phyloP scores from a whole-genome alignment of 1,140 invertebrate genomes.

The Temnothorax longispinosus region DNA sequence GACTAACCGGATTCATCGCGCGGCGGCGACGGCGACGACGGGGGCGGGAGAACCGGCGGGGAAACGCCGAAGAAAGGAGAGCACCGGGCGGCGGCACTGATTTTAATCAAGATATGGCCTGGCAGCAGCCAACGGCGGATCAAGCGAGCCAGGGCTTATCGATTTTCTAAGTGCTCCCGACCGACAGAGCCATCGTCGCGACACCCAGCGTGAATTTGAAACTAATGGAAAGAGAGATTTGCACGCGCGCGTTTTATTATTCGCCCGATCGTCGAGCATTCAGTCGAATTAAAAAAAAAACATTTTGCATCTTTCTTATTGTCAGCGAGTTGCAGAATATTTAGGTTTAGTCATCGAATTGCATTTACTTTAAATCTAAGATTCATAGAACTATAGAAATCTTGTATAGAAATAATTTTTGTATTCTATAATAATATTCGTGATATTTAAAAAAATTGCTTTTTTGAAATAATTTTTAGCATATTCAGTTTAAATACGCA shows the following conservation, averaged over 20 bases:
- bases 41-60: constrained; percentile 71
- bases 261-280: neutral
- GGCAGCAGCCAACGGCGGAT: constrained; percentile 82
- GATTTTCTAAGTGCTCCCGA: constrained; percentile 85
- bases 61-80: constrained; percentile 76
- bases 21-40: constrained; percentile 36
- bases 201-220: constrained; percentile 74
- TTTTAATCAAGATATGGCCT: constrained; percentile 86
- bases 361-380: neutral
- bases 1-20: constrained; percentile 84
- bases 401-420: neutral
- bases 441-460: neutral
- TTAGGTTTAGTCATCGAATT: neutral
- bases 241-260: constrained; percentile 19
- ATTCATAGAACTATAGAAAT: neutral
- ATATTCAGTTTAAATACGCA: neutral
- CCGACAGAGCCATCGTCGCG: constrained; percentile 74
- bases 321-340: neutral
- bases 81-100: constrained; percentile 81
- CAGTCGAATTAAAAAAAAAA: neutral
- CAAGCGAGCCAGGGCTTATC: constrained; percentile 82
- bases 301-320: neutral
- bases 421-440: neutral
- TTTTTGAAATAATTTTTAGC: neutral
- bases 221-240: constrained; percentile 52